Base-by-base conservation (phyloP, 2,797 vertebrate genomes). In the Podarcis siculus region DNA sequence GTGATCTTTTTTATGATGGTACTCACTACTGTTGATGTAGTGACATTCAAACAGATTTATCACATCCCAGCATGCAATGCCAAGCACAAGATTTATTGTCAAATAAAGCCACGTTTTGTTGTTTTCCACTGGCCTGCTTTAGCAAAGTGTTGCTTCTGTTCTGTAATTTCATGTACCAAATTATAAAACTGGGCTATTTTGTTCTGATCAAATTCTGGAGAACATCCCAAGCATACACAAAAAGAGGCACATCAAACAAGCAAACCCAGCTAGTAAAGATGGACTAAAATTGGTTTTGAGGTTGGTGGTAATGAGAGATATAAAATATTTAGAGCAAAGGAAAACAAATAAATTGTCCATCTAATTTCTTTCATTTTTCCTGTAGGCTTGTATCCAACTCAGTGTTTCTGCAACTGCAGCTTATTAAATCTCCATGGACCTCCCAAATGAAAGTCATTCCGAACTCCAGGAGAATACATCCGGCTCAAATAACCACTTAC, bases 11-110 rank as follows among this genome's bases (percentile, higher is more conserved):
- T 95, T 95, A 96, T 94, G 64, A 71, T 55, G 42, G 23, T 95
- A 95, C 95, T 96, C 94, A 95, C 78, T 86, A 85, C 89, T 96
- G 95, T 90, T 0, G 15, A 94, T 86, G 86, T 85, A 95, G 93
- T 84, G 92, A 93, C 85, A 89, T 90, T 94, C 95, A 95, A 91
- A 95, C 91, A 93, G 94, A 96, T 96, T 94, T 95, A 96, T 95
- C 95, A 94, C 94, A 94, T 91, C 95, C 95, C 89, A 92, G 92
- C 95, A 72, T 89, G 82, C 90, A 55, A 89, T 90, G 95, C 95
- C 96, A 96, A 96, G 95, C 90, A 92, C 93, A 93, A 95, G 95
- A 95, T 96, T 97, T 97, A 97, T 95, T 96, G 92, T 94, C 95
- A 96, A 97, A 96, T 95, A 95, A 96, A 96, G 87, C 89, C 90